These are phyloP conservation scores for Tetragonula carbonaria DNA, from an alignment of 2,888 invertebrate species.

Conservation along the genomic window DNA sequence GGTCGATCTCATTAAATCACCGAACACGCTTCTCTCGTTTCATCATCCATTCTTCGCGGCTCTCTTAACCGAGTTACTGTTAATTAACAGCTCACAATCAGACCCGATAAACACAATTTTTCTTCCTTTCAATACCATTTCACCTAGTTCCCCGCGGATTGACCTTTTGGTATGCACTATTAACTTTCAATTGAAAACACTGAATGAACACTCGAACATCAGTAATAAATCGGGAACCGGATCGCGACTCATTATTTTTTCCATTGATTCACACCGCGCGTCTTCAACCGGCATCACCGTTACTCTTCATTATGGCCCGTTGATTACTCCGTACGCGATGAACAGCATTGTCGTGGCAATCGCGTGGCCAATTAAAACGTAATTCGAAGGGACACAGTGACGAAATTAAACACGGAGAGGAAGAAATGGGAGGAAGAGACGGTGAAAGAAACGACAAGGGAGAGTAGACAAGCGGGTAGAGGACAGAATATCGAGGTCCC, in stretches of 20 bases:
- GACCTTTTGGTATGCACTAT: slow-evolving; percentile 49
- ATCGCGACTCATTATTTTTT: slow-evolving; percentile 54
- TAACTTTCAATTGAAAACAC: slow-evolving; percentile 60
- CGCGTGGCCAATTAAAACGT: slow-evolving; percentile 77
- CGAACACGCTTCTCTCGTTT: slow-evolving; percentile 49
- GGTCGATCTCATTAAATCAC: slow-evolving; percentile 53
- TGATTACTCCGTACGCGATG: slow-evolving; percentile 67
- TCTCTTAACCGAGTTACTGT: slow-evolving; percentile 55
- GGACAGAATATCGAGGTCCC: slow-evolving; percentile 51
- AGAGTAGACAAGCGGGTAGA: slow-evolving; percentile 23
- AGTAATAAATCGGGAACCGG: slow-evolving; percentile 39
- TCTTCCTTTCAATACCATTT: slow-evolving; percentile 32
- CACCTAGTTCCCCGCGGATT: not conserved
- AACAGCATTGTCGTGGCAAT: slow-evolving; percentile 73
- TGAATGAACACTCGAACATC: not conserved
- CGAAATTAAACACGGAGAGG: not conserved
- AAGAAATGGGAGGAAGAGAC: not conserved
- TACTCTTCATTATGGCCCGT: slow-evolving; percentile 66
- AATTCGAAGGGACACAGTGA: slow-evolving; percentile 56
- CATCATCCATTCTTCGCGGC: slow-evolving; percentile 29
- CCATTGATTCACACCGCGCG: slow-evolving; percentile 25
- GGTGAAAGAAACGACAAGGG: not conserved
- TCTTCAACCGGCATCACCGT: slow-evolving; percentile 2
- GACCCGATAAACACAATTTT: slow-evolving; percentile 24
- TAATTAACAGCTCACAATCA: slow-evolving; percentile 55